Percentiles rank a stretch among this genome's conserved stretches.
Conservation (phyloP, 2,797 vertebrate genomes). For the Antennarius maculatus region DNA sequence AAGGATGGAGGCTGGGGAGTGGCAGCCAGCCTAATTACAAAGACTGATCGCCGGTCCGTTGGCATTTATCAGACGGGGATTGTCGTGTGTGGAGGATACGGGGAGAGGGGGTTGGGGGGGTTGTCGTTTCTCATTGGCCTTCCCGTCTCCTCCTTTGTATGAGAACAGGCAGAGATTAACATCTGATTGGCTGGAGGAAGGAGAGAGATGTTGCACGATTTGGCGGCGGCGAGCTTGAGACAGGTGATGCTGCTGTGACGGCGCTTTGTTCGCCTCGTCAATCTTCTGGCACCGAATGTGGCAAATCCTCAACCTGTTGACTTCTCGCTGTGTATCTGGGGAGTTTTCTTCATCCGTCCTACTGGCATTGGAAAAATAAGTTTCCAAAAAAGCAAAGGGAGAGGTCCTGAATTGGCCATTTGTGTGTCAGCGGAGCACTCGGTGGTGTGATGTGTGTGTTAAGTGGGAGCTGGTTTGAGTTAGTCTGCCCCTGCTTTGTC, state of each 20-base stretch:
- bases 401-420: slow-evolving; percentile 68
- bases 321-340: slow-evolving; percentile 33
- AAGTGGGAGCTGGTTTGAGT: slow-evolving; percentile 78
- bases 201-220: slow-evolving; percentile 70
- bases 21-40: slow-evolving; percentile 80
- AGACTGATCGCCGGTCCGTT: slow-evolving; percentile 78
- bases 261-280: slow-evolving; percentile 47
- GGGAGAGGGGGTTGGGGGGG: slow-evolving; percentile 50
- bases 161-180: slow-evolving; percentile 66
- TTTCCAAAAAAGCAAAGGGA: slow-evolving; percentile 27
- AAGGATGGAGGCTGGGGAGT: slow-evolving; percentile 73
- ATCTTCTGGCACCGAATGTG: slow-evolving; percentile 41
- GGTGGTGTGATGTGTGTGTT: slow-evolving; percentile 80
- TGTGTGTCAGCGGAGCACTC: slow-evolving; percentile 72
- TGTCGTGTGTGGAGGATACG: slow-evolving; percentile 64
- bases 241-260: slow-evolving; percentile 70
- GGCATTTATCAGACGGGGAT: slow-evolving; percentile 80
- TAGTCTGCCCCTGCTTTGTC: slow-evolving; percentile 78
- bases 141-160: slow-evolving; percentile 69
- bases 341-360: slow-evolving; percentile 35
- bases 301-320: slow-evolving; percentile 59
- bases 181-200: slow-evolving; percentile 71
- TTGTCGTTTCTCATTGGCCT: slow-evolving; percentile 68
- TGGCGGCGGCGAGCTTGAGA: slow-evolving; percentile 68
- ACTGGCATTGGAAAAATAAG: slow-evolving; percentile 32